Percentiles rank a stretch among this genome's conserved stretches.
phyloP scores from a whole-genome alignment of 92 coral and sea anemone species.

The Porites divaricata region DNA sequence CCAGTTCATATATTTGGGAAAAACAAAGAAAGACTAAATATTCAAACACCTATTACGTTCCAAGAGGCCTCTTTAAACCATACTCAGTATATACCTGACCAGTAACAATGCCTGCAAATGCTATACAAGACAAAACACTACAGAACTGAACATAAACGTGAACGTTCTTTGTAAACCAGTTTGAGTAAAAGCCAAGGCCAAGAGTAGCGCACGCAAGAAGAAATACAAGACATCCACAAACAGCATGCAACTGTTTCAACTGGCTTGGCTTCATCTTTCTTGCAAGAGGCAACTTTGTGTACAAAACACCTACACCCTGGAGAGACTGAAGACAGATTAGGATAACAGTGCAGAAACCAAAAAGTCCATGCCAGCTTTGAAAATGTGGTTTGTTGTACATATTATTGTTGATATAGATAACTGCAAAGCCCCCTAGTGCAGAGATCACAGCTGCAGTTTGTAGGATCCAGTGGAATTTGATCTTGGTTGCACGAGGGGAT shows the following conservation, averaged over 20 bases:
- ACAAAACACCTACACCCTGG: conserved; percentile 80
- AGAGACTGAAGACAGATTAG: conserved; percentile 76
- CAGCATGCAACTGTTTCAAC: conserved; percentile 88
- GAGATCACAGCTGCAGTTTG: conserved; percentile 71
- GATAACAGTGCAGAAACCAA: conserved; percentile 78
- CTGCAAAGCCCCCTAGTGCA: conserved; percentile 80
- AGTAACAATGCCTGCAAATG: conserved; percentile 74
- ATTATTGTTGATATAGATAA: conserved; percentile 80
- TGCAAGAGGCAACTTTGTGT: conserved; percentile 71
- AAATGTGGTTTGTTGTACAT: conserved; percentile 78
- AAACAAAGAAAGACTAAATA: neutral
- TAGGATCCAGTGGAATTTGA: conserved; percentile 84
- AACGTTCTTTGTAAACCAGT: conserved; percentile 85
- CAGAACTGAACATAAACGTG: conserved; percentile 69
- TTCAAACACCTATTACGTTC: conserved; percentile 2
- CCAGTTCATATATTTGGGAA: no score
- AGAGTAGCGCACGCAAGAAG: conserved; percentile 70
- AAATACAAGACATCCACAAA: conserved; percentile 82
- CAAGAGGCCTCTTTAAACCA: conserved; percentile 37
- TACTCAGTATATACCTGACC: conserved; percentile 89
- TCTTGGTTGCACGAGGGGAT: conserved; percentile 82
- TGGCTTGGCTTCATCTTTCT: conserved; percentile 70
- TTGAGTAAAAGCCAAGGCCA: conserved; percentile 84
- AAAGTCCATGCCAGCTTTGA: conserved; percentile 80
- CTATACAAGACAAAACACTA: conserved; percentile 78